These are phyloP conservation scores for Centropristis striata DNA, from an alignment of 2,113 vertebrate species.

Conservation along the genomic window DNA sequence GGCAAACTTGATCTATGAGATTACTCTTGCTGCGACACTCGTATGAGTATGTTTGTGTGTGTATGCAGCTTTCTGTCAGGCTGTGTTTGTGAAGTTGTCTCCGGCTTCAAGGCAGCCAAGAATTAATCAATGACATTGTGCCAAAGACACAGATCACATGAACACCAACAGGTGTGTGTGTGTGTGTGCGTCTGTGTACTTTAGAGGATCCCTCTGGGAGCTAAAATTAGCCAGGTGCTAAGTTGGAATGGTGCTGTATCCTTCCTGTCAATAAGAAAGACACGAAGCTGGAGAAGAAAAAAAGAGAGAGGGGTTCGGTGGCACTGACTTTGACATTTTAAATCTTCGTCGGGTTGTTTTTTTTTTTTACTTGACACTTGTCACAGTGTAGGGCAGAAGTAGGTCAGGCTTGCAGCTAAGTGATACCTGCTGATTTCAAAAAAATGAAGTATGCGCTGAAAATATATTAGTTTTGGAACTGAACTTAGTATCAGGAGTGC, in stretches of 20 bases:
- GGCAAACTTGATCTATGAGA: not conserved
- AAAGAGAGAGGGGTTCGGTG: not conserved
- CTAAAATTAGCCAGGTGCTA: conserved; percentile 79
- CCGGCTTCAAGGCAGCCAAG: conserved; percentile 2
- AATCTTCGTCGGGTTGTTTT: conserved; percentile 9
- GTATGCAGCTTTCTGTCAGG: not conserved
- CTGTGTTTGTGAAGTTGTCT: conserved; percentile 13
- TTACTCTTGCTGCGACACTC: not conserved
- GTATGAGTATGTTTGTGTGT: not conserved
- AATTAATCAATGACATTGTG: conserved; percentile 63
- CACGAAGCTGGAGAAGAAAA: not conserved
- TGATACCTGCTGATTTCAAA: conserved; percentile 25
- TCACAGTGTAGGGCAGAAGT: conserved; percentile 27
- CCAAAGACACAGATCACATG: conserved; percentile 64
- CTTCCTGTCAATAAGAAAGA: conserved; percentile 49
- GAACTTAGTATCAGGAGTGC: not conserved
- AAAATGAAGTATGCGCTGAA: not conserved
- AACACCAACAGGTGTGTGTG: conserved; percentile 66
- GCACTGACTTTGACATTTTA: conserved; percentile 26
- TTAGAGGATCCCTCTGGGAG: conserved; percentile 37
- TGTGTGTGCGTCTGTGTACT: conserved; percentile 49
- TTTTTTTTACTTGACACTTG: conserved; percentile 23
- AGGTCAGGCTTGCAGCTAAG: conserved; percentile 33
- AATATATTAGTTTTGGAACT: not conserved
- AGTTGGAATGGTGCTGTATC: conserved; percentile 44